A percentile compares a stretch with the other conserved stretches of the same genome.
phyloP scores from a whole-genome alignment of 2,113 vertebrate species.

The Raja brachyura region DNA sequence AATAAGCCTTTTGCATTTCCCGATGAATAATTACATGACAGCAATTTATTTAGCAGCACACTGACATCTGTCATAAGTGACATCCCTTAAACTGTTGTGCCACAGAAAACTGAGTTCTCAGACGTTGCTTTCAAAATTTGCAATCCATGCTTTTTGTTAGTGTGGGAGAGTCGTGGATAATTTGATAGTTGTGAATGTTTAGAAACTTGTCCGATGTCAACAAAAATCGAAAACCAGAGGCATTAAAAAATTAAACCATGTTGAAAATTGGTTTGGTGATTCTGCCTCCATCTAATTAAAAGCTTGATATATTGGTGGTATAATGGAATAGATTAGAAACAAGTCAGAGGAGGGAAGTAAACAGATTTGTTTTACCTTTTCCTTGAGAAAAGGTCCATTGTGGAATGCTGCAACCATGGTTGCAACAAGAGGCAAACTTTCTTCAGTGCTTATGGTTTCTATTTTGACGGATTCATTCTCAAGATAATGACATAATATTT shows the following conservation, averaged over 20 bases:
- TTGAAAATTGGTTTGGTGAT: neutral
- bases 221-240: neutral
- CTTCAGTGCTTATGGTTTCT: neutral
- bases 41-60: conserved; percentile 19
- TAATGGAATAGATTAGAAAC: neutral
- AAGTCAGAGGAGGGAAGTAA: neutral
- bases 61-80: conserved; percentile 26
- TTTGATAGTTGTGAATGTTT: neutral
- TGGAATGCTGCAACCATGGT: neutral
- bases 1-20: conserved; percentile 37
- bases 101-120: neutral
- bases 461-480: neutral
- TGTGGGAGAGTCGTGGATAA: neutral
- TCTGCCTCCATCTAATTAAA: conserved; percentile 17
- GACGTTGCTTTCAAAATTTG: no score
- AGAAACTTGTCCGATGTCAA: neutral
- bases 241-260: neutral
- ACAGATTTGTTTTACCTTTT: neutral
- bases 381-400: neutral
- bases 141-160: neutral
- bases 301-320: neutral
- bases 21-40: conserved; percentile 34
- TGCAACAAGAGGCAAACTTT: neutral
- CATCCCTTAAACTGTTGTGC: neutral
- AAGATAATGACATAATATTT: neutral